Conservation (phyloP, 2,113 vertebrate species). For the Delphinus delphis region DNA sequence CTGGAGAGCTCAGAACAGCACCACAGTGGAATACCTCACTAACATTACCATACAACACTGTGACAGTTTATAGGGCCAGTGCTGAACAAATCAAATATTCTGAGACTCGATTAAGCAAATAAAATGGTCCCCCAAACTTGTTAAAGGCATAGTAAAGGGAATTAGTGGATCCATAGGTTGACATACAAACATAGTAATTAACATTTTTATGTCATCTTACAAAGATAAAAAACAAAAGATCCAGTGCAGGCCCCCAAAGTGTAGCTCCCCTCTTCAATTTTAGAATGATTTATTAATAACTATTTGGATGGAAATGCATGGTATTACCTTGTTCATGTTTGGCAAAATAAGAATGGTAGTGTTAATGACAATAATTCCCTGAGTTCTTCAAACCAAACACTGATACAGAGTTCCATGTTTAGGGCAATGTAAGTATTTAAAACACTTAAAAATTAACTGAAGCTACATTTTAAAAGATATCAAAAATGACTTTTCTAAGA, state of each 20-base stretch:
- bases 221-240: slow-evolving; percentile 45
- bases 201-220: background rate
- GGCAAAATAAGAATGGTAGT: background rate
- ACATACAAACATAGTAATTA: slow-evolving; percentile 12
- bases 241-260: background rate
- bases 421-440: background rate
- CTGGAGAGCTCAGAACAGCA: background rate
- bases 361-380: background rate
- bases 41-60: slow-evolving; percentile 15
- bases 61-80: slow-evolving; percentile 40
- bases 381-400: background rate
- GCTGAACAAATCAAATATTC: slow-evolving; percentile 66
- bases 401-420: background rate
- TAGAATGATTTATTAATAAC: slow-evolving; percentile 37
- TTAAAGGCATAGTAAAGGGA: slow-evolving; percentile 46
- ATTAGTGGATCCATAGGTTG: slow-evolving; percentile 51
- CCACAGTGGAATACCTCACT: slow-evolving; percentile 33
- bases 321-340: background rate
- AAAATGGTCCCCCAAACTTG: background rate
- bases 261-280: background rate
- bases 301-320: background rate
- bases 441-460: background rate
- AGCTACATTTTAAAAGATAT: background rate
- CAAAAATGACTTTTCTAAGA: background rate
- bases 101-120: slow-evolving; percentile 48